Percentiles rank a stretch among this genome's conserved stretches.
These are phyloP conservation scores for Odocoileus virginianus DNA, from an alignment of 2,113 vertebrate genomes.

Conservation along the genomic window DNA sequence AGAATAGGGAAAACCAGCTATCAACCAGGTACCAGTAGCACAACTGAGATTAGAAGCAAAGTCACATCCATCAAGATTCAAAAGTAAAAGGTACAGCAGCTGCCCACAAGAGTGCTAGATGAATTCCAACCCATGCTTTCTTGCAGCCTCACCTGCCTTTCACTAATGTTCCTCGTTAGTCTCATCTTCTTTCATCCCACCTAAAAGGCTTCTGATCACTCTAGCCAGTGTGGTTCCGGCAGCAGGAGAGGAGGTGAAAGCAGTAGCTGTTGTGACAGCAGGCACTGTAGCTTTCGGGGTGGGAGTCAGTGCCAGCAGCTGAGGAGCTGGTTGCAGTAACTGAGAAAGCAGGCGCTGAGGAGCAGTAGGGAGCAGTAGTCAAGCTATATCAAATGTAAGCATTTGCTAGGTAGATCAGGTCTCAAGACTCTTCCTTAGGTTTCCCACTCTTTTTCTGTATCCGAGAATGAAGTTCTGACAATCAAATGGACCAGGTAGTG, in stretches of 20 bases:
- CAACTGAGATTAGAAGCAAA: background rate
- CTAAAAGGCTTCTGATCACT: background rate
- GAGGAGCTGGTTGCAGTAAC: background rate
- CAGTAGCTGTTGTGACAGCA: background rate
- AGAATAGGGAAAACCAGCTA: background rate
- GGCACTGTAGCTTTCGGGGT: background rate
- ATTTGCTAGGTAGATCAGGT: background rate
- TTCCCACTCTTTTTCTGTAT: background rate
- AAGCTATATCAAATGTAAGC: background rate
- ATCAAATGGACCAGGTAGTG: background rate
- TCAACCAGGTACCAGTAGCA: background rate
- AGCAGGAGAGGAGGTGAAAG: background rate
- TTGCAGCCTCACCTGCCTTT: background rate
- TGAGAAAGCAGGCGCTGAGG: background rate
- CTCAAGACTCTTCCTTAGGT: background rate
- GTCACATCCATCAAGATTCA: background rate
- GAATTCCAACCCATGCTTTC: background rate
- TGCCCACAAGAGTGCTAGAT: background rate
- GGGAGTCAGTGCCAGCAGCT: background rate
- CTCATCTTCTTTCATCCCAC: background rate
- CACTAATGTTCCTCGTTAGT: background rate
- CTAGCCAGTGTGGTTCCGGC: background rate
- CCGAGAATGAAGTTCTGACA: background rate
- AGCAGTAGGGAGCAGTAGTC: background rate
- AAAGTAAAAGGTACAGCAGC: background rate